A percentile compares a stretch with the other conserved stretches of the same genome.
Evolutionary conservation across 2,888 invertebrate genomes (phyloP).

Genomic region (Drosophila mulleri): DNA sequence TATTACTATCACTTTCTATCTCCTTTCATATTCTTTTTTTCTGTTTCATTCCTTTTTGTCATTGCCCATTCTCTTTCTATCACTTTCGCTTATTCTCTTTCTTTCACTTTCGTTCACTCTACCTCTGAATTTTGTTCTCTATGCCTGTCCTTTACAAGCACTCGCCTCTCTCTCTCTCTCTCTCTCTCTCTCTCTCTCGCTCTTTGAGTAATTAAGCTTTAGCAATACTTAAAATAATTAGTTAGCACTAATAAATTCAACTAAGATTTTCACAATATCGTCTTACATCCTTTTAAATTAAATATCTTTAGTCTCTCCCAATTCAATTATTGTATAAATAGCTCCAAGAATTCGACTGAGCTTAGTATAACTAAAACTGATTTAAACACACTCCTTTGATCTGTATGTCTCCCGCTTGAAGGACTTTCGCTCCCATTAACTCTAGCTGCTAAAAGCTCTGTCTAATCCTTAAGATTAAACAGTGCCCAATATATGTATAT

Average conservation of each 20-base stretch:
- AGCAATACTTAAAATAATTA: background rate
- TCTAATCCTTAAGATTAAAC: slow-evolving; percentile 1
- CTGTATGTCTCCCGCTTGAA: background rate
- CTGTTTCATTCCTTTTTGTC: background rate
- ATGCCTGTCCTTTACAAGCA: too few relatives aligned
- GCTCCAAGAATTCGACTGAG: background rate
- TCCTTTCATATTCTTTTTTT: background rate
- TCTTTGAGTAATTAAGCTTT: too few relatives aligned
- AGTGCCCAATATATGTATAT: background rate
- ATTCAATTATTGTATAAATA: too few relatives aligned
- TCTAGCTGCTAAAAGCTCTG: background rate
- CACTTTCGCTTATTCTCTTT: background rate
- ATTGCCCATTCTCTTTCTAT: background rate
- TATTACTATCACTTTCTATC: background rate
- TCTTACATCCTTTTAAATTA: background rate
- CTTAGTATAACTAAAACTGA: background rate
- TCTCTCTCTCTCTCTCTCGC: too few relatives aligned
- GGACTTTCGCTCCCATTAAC: background rate
- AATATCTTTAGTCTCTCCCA: background rate
- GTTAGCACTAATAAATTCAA: background rate
- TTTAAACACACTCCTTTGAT: background rate
- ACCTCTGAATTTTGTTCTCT: too few relatives aligned
- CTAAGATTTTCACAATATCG: background rate
- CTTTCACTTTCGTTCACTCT: too few relatives aligned
- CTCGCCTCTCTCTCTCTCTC: too few relatives aligned